Evolutionary conservation across 2,113 vertebrate genomes (phyloP).

Genomic region (Cervus canadensis): DNA sequence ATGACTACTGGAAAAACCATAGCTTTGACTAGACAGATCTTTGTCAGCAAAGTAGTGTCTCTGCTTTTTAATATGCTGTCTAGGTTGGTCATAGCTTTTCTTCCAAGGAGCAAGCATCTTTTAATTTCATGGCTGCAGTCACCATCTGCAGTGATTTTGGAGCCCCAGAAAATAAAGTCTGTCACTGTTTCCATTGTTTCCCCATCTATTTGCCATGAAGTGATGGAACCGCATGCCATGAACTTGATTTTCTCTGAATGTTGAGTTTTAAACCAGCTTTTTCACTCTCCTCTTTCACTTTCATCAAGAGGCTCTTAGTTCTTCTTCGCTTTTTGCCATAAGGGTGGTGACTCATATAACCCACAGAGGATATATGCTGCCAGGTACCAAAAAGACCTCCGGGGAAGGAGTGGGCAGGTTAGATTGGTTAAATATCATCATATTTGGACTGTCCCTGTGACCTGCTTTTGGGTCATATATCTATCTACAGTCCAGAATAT

Average conservation of each 20-base stretch:
- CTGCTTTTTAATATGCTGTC: not conserved
- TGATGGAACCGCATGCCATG: not conserved
- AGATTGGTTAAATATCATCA: not conserved
- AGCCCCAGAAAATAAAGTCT: not conserved
- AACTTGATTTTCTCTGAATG: not conserved
- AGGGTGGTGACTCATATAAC: not conserved
- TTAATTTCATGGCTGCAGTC: not conserved
- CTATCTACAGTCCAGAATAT: not conserved
- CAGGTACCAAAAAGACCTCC: not conserved
- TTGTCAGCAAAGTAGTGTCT: not conserved
- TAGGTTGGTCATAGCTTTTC: not conserved
- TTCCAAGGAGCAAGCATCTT: not conserved
- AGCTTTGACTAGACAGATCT: not conserved
- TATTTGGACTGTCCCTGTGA: not conserved
- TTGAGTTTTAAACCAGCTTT: not conserved
- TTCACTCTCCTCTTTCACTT: not conserved
- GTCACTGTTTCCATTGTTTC: not conserved
- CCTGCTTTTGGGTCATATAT: not conserved
- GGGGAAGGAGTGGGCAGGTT: not conserved
- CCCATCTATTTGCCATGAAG: not conserved
- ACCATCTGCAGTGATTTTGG: not conserved
- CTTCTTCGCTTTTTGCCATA: not conserved
- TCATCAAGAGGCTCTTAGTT: not conserved
- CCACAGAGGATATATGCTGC: not conserved
- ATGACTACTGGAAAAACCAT: not conserved